phyloP scores from a whole-genome alignment of 2,888 invertebrate species.

The Lasius fuliginosus region DNA sequence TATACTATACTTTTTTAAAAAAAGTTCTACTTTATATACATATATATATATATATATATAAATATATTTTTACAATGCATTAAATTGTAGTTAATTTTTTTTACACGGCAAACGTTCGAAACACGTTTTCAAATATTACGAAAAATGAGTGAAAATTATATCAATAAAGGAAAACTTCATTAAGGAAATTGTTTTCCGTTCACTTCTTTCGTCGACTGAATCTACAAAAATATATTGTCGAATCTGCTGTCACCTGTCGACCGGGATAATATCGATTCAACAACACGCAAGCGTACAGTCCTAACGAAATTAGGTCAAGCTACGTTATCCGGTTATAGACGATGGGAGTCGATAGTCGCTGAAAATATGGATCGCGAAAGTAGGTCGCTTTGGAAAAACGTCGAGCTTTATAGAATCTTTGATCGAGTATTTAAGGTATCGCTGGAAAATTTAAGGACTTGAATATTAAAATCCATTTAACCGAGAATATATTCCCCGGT shows the following conservation, averaged over 20 bases:
- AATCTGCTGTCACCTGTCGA: not conserved
- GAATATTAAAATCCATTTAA: not conserved
- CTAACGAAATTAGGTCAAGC: constrained; percentile 65
- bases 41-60: not conserved
- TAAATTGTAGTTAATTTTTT: no score
- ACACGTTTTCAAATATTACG: not conserved
- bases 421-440: not conserved
- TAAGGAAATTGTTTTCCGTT: not conserved
- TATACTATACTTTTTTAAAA: not conserved
- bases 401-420: not conserved
- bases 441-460: not conserved
- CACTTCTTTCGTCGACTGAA: not conserved
- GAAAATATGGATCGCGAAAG: constrained; percentile 45
- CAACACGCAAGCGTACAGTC: constrained; percentile 45
- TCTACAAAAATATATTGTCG: not conserved
- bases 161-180: not conserved
- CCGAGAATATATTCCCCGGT: no score
- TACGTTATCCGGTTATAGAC: constrained; percentile 54
- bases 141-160: not conserved
- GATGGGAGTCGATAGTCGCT: constrained; percentile 56
- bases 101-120: not conserved
- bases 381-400: constrained; percentile 51
- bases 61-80: not conserved
- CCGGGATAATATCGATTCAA: constrained; percentile 52
- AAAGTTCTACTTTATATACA: not conserved